phyloP scores from a whole-genome alignment of 2,113 vertebrate genomes.

The Orycteropus afer region DNA sequence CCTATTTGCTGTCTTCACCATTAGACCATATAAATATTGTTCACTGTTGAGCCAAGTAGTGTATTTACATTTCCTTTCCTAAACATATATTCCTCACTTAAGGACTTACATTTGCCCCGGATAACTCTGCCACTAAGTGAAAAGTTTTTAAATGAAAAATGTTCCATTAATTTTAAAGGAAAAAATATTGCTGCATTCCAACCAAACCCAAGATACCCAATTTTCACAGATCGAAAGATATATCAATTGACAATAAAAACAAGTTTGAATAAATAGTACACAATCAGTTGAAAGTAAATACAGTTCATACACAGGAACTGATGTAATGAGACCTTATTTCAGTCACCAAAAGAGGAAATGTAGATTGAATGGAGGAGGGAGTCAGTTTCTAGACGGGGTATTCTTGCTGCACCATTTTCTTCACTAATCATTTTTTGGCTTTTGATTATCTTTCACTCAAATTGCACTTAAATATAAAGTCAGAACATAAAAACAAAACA shows the following conservation, averaged over 20 bases:
- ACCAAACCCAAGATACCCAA: neutral
- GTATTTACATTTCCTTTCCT: neutral
- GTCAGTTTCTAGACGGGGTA: neutral
- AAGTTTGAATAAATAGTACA: neutral
- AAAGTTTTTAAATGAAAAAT: neutral
- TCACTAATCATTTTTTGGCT: neutral
- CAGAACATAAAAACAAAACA: too few species aligned
- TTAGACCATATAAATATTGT: neutral
- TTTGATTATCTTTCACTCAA: neutral
- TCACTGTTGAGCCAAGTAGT: neutral
- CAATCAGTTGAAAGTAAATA: neutral
- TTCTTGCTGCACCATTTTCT: neutral
- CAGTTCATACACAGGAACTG: neutral
- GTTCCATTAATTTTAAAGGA: neutral
- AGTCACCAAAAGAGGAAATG: neutral
- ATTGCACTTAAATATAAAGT: neutral
- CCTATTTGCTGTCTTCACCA: neutral
- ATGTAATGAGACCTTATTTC: neutral
- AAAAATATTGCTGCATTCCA: neutral
- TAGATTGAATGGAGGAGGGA: neutral
- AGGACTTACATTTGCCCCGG: neutral
- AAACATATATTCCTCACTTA: neutral
- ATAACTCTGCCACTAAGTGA: neutral
- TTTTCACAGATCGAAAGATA: constrained; percentile 6
- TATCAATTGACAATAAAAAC: neutral